Conservation (phyloP, 2,113 vertebrate genomes). For the Dolichallabes microphthalmus region DNA sequence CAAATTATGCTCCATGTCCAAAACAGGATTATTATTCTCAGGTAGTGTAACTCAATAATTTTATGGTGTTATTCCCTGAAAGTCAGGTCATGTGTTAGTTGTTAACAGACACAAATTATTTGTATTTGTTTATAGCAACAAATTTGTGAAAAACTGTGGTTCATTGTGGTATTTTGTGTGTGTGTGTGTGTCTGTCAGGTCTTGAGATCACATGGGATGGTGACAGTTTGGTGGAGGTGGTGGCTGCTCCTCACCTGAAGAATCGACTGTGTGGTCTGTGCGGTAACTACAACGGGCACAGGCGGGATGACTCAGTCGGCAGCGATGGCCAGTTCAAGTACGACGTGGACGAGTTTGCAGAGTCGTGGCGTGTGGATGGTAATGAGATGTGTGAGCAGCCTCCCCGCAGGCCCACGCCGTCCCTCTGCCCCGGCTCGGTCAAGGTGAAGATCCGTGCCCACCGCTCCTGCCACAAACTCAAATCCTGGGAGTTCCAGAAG, state of each 20-base stretch:
- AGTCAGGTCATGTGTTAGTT: not conserved
- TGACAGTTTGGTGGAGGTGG: conserved; percentile 97
- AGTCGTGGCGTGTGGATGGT: conserved; percentile 92
- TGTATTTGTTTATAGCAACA: not conserved
- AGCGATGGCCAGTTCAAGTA: conserved; percentile 93
- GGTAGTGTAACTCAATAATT: not conserved
- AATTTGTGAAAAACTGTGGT: not conserved
- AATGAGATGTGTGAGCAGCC: conserved; percentile 86
- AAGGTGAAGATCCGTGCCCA: conserved; percentile 92
- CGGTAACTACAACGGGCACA: conserved; percentile 97
- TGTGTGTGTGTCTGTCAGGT: conserved; percentile 68
- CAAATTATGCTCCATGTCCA: not conserved
- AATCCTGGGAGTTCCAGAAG: conserved; percentile 91
- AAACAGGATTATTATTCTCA: not conserved
- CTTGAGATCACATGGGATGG: conserved; percentile 98
- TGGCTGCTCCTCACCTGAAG: conserved; percentile 87
- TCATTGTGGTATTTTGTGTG: not conserved
- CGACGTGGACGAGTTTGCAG: conserved; percentile 95
- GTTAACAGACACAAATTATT: not conserved
- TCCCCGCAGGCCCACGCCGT: conserved; percentile 75
- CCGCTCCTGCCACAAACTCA: conserved; percentile 93
- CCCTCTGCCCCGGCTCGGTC: conserved; percentile 85
- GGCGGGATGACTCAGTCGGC: conserved; percentile 89
- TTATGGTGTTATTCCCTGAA: not conserved
- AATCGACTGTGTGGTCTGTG: conserved; percentile 93